Evolutionary conservation across 2,888 invertebrate species (phyloP).

Genomic region (Galerucella nymphaeae): DNA sequence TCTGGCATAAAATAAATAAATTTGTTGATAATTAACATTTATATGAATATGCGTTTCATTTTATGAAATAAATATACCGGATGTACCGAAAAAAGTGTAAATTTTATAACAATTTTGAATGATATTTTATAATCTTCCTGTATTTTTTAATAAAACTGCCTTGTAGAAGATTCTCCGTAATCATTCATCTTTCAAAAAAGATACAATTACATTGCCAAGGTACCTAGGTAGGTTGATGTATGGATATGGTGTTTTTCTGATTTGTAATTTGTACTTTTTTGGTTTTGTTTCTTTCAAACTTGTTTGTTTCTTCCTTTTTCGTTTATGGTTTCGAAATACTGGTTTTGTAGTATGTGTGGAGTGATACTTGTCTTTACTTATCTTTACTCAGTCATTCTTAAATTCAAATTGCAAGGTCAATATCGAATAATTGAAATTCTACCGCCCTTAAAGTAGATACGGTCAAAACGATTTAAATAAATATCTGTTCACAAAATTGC

Average conservation of each 20-base stretch:
- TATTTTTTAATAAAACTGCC: not conserved
- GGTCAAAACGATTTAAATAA: not conserved
- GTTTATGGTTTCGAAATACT: slow-evolving; percentile 18
- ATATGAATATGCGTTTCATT: too few relatives aligned
- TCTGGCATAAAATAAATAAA: too few relatives aligned
- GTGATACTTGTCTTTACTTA: slow-evolving; percentile 4
- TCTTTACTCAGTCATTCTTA: not conserved
- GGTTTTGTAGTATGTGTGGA: slow-evolving; percentile 8
- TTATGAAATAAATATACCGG: too few relatives aligned
- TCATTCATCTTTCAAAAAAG: slow-evolving; percentile 4
- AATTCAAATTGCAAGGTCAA: slow-evolving; percentile 6
- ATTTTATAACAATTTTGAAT: too few relatives aligned
- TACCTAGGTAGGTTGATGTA: slow-evolving; percentile 5
- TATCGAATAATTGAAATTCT: not conserved
- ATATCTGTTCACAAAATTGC: not conserved
- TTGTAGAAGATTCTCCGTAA: not conserved
- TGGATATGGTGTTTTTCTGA: slow-evolving; percentile 13
- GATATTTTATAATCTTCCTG: not conserved
- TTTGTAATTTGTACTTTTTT: slow-evolving; percentile 19
- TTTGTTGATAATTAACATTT: too few relatives aligned
- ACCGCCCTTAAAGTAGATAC: not conserved
- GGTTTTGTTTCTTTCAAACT: slow-evolving; percentile 19
- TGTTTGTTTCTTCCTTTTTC: slow-evolving; percentile 21
- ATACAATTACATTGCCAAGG: slow-evolving; percentile 14
- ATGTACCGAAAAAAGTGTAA: too few relatives aligned